Conservation (phyloP, 1,140 invertebrate species). For the Hypsibius dujardini region DNA sequence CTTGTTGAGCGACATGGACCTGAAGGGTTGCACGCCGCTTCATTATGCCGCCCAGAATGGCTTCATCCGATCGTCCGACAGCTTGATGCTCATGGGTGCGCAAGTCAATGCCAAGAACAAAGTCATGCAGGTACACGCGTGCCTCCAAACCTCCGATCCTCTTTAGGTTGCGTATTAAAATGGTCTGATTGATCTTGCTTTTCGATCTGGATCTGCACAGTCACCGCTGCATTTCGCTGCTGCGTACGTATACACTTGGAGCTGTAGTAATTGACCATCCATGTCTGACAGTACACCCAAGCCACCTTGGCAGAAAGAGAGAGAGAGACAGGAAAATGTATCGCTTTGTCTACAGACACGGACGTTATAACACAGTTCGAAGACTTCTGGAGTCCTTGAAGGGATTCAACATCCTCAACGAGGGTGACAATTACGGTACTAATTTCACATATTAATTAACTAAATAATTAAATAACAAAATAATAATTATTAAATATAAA, state of each 20-base stretch:
- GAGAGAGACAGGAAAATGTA: no score
- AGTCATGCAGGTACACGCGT: slow-evolving; percentile 45
- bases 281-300: no score
- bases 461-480: no score
- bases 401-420: slow-evolving; percentile 32
- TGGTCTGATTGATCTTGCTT: no score
- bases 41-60: slow-evolving; percentile 68
- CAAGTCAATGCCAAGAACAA: slow-evolving; percentile 68
- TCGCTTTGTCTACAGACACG: slow-evolving; percentile 44
- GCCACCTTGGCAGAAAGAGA: no score
- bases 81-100: slow-evolving; percentile 58
- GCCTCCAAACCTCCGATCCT: no score
- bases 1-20: slow-evolving; percentile 63
- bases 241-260: slow-evolving; percentile 38
- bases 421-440: slow-evolving; percentile 29
- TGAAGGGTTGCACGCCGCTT: slow-evolving; percentile 60
- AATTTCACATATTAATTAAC: not conserved
- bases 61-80: slow-evolving; percentile 56
- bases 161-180: no score
- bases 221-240: slow-evolving; percentile 77
- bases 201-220: slow-evolving; percentile 33
- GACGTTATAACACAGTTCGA: slow-evolving; percentile 56
- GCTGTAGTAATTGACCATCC: no score
- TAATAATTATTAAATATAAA: no score
- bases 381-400: slow-evolving; percentile 23